Conservation (phyloP, 1,140 invertebrate genomes). For the Apis laboriosa region DNA sequence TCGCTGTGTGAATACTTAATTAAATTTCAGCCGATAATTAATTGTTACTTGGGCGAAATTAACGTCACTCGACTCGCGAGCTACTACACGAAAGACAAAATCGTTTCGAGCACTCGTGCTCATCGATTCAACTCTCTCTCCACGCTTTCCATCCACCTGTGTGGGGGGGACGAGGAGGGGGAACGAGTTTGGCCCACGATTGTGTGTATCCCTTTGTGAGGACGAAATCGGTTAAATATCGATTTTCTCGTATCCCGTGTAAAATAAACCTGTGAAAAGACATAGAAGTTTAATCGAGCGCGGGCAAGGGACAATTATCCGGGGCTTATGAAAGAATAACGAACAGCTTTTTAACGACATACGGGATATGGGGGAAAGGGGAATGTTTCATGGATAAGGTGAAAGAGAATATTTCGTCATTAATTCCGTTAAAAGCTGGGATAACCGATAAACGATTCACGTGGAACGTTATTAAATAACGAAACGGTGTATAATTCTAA, state of each 20-base stretch:
- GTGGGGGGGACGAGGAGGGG: too few species aligned
- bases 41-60: background rate
- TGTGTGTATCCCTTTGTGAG: background rate
- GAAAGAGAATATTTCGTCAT: background rate
- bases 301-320: background rate
- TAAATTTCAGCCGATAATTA: slow-evolving; percentile 38
- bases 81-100: background rate
- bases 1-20: slow-evolving; percentile 43
- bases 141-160: background rate
- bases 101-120: background rate
- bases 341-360: background rate
- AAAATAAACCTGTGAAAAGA: too few species aligned
- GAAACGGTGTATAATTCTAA: background rate
- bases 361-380: background rate
- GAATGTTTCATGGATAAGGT: background rate
- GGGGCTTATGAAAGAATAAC: background rate
- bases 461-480: background rate
- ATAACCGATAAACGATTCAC: background rate
- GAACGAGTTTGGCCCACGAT: background rate
- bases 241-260: background rate
- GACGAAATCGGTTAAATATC: background rate
- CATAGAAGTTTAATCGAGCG: background rate
- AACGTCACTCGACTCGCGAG: background rate
- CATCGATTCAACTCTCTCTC: background rate
- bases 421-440: background rate